phyloP scores from a whole-genome alignment of 2,113 vertebrate species.

The Agelaius tricolor region DNA sequence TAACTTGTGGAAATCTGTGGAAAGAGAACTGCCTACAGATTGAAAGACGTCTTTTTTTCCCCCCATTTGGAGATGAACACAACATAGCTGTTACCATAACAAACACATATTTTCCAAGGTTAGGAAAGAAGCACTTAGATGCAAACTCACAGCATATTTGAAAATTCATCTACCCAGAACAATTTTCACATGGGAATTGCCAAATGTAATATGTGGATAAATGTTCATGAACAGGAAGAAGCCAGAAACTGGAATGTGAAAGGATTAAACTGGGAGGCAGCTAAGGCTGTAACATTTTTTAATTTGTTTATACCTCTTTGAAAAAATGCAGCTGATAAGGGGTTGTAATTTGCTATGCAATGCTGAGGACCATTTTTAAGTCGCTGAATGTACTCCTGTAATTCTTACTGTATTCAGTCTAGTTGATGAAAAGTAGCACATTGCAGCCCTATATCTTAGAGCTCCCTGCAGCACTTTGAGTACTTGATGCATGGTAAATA shows the following conservation, averaged over 20 bases:
- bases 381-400: neutral
- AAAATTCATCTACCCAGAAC: constrained; percentile 20
- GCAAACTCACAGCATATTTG: neutral
- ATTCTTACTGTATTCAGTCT: neutral
- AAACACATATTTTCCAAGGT: constrained; percentile 39
- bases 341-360: neutral
- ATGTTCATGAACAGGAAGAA: neutral
- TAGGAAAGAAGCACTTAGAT: constrained; percentile 8
- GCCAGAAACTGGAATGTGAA: neutral
- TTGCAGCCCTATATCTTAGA: neutral
- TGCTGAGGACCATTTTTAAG: neutral
- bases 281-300: neutral
- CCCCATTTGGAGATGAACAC: neutral
- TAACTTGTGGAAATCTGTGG: neutral
- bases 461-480: neutral
- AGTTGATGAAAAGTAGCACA: neutral
- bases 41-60: neutral
- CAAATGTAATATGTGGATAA: neutral
- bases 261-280: neutral
- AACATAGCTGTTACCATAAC: constrained; percentile 43
- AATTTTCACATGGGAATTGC: neutral
- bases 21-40: neutral
- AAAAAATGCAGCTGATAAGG: neutral
- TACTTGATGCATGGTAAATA: neutral
- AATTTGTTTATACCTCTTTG: neutral